Evolutionary conservation across 2,797 vertebrate species (phyloP).

Genomic region (Cirrhinus molitorella): DNA sequence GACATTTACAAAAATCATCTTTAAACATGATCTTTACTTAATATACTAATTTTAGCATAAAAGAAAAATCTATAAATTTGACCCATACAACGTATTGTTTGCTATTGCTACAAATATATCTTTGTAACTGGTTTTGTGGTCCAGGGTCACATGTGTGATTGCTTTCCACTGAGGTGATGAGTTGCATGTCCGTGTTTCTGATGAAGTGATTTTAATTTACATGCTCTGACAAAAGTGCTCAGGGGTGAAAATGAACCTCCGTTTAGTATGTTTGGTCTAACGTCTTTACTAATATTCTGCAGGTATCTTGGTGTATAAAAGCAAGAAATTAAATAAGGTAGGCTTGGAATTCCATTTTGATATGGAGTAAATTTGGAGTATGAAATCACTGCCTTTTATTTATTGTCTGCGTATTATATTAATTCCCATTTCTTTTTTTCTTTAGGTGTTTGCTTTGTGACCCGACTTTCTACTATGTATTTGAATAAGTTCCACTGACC

Average conservation of each 20-base stretch:
- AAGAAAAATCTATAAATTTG: no score
- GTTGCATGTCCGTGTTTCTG: constrained; percentile 14
- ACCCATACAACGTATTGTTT: no score
- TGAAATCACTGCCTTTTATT: neutral
- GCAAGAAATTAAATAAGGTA: neutral
- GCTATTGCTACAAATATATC: no score
- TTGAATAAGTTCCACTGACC: neutral
- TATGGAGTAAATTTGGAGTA: rapidly evolving
- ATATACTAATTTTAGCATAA: no score
- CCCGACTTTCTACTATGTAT: no score
- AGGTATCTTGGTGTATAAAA: neutral
- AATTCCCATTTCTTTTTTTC: neutral
- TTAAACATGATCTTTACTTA: no score
- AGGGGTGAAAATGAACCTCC: neutral
- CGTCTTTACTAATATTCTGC: neutral
- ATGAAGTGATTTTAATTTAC: neutral
- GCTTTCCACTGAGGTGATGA: neutral
- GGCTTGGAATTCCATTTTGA: neutral
- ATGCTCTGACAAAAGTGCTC: constrained; percentile 49
- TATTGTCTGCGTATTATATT: neutral
- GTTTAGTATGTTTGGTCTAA: neutral
- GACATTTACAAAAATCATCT: no score
- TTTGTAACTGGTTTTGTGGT: no score
- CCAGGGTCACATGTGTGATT: rapidly evolving
- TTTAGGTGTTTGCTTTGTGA: neutral